Evolutionary conservation across 2,888 invertebrate species (phyloP), one percentile per base, ranked within the genome.

Genomic region (Eretmocerus hayati): DNA sequence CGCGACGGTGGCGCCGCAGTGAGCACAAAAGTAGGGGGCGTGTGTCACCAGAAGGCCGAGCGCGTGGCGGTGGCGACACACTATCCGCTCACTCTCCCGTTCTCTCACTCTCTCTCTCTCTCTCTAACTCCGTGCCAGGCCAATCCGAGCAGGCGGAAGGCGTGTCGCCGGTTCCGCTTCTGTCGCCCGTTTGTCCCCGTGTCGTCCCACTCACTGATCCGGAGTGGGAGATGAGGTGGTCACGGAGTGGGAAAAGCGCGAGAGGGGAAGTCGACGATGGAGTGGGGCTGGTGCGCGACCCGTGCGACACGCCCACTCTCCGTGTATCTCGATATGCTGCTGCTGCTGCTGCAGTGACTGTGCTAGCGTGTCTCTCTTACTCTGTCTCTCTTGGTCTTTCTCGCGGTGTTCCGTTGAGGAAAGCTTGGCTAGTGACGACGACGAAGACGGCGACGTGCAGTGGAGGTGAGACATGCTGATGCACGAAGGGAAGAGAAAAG

Each of bases 51-150:
- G 55, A 33, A 39, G 39, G 36, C 49, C 46, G 42, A 62, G 62
- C 62, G 63, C 59, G 63, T 61, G 63, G 61, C 60, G 60, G 57
- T 58, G 61, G 62, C 61, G 66, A 66, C 65, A 66, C 59, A 59
- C 60, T 56, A n/a, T n/a, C n/a, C n/a, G n/a, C n/a, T n/a, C n/a
- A n/a, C n/a, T n/a, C n/a, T n/a, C n/a, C n/a, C n/a, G n/a, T n/a
- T n/a, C n/a, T n/a, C n/a, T n/a, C n/a, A n/a, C n/a, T n/a, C n/a
- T n/a, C n/a, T n/a, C n/a, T n/a, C n/a, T n/a, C n/a, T n/a, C n/a
- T n/a, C n/a, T n/a, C n/a, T n/a, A n/a, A 11, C 26, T 26, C 26
- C 26, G n/a, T n/a, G n/a, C n/a, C n/a, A 59, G 43, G 52, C 67
- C 67, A 67, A 67, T 67, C 57, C 56, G 58, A 57, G 61, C 58